Evolutionary conservation across 2,888 invertebrate genomes (phyloP), one percentile per base, ranked within the genome.

Genomic region (Tridacna crocea): DNA sequence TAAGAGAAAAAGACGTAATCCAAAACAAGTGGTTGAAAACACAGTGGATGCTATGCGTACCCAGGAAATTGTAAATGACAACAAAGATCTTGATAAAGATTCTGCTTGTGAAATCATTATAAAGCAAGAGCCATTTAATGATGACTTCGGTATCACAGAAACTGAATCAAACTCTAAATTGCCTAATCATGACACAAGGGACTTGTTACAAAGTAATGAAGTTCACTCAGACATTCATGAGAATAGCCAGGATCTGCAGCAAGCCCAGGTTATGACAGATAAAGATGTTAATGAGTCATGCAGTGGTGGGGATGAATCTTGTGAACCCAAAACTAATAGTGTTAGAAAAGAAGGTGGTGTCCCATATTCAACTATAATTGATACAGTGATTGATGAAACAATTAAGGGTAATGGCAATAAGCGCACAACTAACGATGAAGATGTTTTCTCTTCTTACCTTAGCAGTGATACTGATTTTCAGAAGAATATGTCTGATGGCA

Each of bases 111-210:
- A 63, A 47, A 48, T 82, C 22, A 81, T 51, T 48, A 80, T 82
- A 19, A 85, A 85, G 61, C 68, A 80, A 61, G 82, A 85, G 46
- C 77, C 79, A 60, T 19, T 70, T 19, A 81, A 84, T 72, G 74
- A 77, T 17, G 84, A 81, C 15, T 84, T 79, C 79, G 79, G 75
- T 15, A 13, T 51, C 13, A 22, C 70, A 19, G 26, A 51, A 15
- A 15, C 24, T 24, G 51, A 17, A 10, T n/a, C 26, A 19, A 26
- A 26, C 17, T 51, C 48, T 22, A n/a, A 10, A 19, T 55, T 19
- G 19, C 11, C 55, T 19, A 10, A 19, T 55, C 36, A 36, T 36
- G 36, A 36, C 8, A 36, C 36, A 36, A 36, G 36, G 36, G 36
- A 36, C 36, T 36, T 36, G 36, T 36, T 36, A 36, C 3, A 36